Base-by-base conservation (phyloP, 2,888 invertebrate genomes). In the Pedicia rivosa region DNA sequence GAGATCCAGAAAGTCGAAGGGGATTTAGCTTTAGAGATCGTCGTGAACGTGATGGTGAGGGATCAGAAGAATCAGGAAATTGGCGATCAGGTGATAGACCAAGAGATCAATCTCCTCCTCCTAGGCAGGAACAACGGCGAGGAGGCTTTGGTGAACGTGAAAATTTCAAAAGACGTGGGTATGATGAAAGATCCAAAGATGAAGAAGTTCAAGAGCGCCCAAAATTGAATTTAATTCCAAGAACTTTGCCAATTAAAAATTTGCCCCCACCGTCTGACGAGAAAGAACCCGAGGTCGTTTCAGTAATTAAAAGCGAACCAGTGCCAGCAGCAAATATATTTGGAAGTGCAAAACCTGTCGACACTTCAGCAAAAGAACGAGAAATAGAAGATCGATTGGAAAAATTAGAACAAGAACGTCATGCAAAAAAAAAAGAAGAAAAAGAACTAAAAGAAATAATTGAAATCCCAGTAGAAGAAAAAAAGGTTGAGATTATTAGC, bases 301-400 rank as follows among this genome's bases (percentile, higher is more conserved):
- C 10, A 28, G 15, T 9, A 30, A 24, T 51, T 59, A 13, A 46
- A 66, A 19, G 51, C 34, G 34, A 39, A 20, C 66, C 70, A 8
- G 67, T 66, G 35, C 63, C 75, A 2, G 67, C 77, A 1, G 72
- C 76, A 32, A 81, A 78, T 39, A 90, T 94, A 46, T 94, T 94
- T 56, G 94, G 94, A n/a, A 79, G 74, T 20, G 94, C 94, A 13
- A 88, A 83, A 56, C 94, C 94, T 1, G 94, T 95, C 1, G 91
- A 94, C 56, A 95, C 94, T 2, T 77, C 86, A 36, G 80, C 86
- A 31, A 73, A 81, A 48, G 91, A 92, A 52, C 68, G 84, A 37
- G 84, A 90, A 64, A 92, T 94, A 44, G 94, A 94, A 55, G 84
- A 87, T 54, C 75, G 86, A 46, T 64, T 91, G 35, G 73, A 75